phyloP scores from a whole-genome alignment of 2,888 invertebrate genomes.

The Germaria angustata region DNA sequence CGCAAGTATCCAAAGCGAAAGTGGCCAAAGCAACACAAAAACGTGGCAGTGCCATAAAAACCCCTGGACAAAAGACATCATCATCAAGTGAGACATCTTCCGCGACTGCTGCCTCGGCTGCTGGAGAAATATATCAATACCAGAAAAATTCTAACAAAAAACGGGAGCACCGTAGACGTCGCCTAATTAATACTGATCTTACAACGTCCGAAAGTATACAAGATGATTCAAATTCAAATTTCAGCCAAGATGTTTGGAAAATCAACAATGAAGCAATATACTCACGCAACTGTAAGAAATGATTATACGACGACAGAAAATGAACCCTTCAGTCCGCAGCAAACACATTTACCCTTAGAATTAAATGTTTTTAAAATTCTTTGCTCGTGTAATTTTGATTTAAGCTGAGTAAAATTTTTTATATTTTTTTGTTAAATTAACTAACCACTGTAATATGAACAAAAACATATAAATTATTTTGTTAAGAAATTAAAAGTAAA shows the following conservation, averaged over 20 bases:
- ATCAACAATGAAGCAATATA: constrained; percentile 73
- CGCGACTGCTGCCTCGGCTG: constrained; percentile 71
- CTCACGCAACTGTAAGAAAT: constrained; percentile 60
- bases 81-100: constrained; percentile 11
- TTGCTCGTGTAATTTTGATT: neutral
- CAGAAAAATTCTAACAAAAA: constrained; percentile 47
- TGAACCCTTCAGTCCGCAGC: neutral
- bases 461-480: constrained; percentile 36
- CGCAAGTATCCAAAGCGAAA: constrained; percentile 56
- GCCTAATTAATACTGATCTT: constrained; percentile 77
- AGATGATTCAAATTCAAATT: constrained; percentile 73
- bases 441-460: constrained; percentile 29
- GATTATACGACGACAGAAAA: constrained; percentile 15
- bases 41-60: constrained; percentile 73
- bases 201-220: constrained; percentile 40
- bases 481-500: constrained; percentile 43
- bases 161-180: constrained; percentile 75
- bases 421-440: constrained; percentile 29
- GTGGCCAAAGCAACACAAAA: constrained; percentile 68
- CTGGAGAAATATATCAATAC: constrained; percentile 72
- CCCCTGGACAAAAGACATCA: constrained; percentile 42
- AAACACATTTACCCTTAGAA: neutral
- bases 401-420: neutral
- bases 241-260: constrained; percentile 71
- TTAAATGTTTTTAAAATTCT: neutral